Conservation (phyloP, 2,797 vertebrate species). For the Lagocephalus sceleratus region DNA sequence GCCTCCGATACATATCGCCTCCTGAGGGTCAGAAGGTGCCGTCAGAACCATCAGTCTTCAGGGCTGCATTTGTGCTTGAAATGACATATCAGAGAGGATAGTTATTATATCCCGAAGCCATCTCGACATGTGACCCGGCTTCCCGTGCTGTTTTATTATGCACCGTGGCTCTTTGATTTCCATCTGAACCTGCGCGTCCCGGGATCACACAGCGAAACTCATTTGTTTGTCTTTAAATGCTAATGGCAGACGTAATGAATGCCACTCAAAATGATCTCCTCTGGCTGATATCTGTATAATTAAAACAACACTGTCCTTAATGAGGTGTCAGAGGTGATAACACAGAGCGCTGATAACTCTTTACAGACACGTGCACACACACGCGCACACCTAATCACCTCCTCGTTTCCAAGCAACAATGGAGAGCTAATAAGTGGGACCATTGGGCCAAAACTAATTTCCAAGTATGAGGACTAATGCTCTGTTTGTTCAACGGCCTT, state of each 20-base stretch:
- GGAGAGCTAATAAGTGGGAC: slow-evolving; percentile 51
- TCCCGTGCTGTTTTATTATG: slow-evolving; percentile 30
- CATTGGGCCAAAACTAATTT: slow-evolving; percentile 61
- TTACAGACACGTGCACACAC: slow-evolving; percentile 29
- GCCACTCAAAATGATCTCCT: slow-evolving; percentile 61
- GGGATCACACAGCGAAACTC: slow-evolving; percentile 46
- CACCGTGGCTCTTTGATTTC: slow-evolving; percentile 9
- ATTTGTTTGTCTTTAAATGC: slow-evolving; percentile 55
- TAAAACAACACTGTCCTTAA: slow-evolving; percentile 67
- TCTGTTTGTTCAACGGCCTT: slow-evolving; percentile 46
- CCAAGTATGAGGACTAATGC: slow-evolving; percentile 42
- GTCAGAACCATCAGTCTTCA: too few relatives aligned
- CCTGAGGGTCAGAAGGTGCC: too few relatives aligned
- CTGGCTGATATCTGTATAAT: slow-evolving; percentile 59
- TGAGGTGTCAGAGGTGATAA: slow-evolving; percentile 64
- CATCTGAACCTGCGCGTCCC: slow-evolving; percentile 25
- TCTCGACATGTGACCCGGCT: not conserved
- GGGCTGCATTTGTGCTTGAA: not conserved
- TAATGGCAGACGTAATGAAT: slow-evolving; percentile 53
- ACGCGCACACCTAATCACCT: slow-evolving; percentile 34
- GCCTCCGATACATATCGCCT: too few relatives aligned
- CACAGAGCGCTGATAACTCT: slow-evolving; percentile 46
- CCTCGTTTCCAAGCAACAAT: slow-evolving; percentile 53
- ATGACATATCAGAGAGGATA: not conserved
- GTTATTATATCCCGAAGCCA: slow-evolving; percentile 13